phyloP scores from a whole-genome alignment of 2,797 vertebrate genomes.

The Ctenopoma kingsleyae region DNA sequence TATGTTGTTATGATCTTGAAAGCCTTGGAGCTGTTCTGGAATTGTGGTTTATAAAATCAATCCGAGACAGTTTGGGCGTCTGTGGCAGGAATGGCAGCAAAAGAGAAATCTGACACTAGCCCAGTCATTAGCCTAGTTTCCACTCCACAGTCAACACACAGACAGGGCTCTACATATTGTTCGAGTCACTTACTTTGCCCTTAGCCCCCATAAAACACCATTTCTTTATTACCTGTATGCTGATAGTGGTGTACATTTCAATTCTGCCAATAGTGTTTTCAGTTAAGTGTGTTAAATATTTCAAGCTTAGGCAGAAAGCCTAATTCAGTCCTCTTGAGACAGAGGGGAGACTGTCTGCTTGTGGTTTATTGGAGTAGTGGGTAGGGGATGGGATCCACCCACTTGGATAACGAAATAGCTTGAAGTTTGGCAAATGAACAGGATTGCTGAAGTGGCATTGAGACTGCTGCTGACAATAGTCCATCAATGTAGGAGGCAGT shows the following conservation, averaged over 20 bases:
- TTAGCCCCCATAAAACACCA: not conserved
- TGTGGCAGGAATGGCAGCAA: slow-evolving; percentile 63
- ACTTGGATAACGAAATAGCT: slow-evolving; percentile 77
- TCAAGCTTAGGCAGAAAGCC: slow-evolving; percentile 35
- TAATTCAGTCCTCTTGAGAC: slow-evolving; percentile 33
- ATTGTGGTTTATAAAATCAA: slow-evolving; percentile 72
- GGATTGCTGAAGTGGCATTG: slow-evolving; percentile 37
- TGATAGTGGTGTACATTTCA: slow-evolving; percentile 29
- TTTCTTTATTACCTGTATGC: slow-evolving; percentile 28
- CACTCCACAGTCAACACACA: slow-evolving; percentile 40
- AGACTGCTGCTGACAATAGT: slow-evolving; percentile 43
- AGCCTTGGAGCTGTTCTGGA: slow-evolving; percentile 57
- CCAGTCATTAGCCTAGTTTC: slow-evolving; percentile 65
- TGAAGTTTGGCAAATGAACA: slow-evolving; percentile 74
- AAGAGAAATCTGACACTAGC: slow-evolving; percentile 77
- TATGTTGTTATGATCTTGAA: slow-evolving; percentile 50
- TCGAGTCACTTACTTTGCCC: slow-evolving; percentile 13
- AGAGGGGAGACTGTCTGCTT: slow-evolving; percentile 25
- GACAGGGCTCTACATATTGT: slow-evolving; percentile 27
- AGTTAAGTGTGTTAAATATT: slow-evolving; percentile 49
- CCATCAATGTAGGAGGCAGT: slow-evolving; percentile 22
- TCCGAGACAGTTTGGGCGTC: slow-evolving; percentile 56
- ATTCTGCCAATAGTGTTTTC: slow-evolving; percentile 18
- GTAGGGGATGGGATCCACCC: slow-evolving; percentile 32
- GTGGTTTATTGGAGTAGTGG: slow-evolving; percentile 45